Percentiles rank a stretch among this genome's conserved stretches.
Evolutionary conservation across 2,888 invertebrate genomes (phyloP).

Genomic region (Cylloceria caligata): DNA sequence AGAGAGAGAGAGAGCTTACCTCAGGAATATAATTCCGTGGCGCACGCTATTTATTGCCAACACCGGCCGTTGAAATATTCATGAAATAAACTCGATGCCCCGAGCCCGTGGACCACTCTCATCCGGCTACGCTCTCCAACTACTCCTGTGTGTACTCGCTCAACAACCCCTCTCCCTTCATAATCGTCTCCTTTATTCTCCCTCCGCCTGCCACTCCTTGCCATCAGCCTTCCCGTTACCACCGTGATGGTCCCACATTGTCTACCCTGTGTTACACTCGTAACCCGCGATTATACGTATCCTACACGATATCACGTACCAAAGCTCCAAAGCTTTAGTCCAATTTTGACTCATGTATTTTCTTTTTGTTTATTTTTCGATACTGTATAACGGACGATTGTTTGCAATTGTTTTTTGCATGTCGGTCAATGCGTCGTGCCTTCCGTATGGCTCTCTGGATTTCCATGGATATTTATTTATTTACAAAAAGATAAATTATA

Average conservation of each 20-base stretch:
- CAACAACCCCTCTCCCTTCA: constrained; percentile 38
- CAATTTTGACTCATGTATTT: neutral
- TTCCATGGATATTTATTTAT: neutral
- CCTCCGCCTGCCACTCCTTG: constrained; percentile 13
- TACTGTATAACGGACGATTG: neutral
- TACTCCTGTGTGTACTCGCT: constrained; percentile 24
- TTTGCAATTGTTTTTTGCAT: neutral
- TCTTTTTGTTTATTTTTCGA: neutral
- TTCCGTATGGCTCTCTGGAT: neutral
- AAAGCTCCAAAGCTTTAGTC: neutral
- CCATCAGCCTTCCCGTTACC: constrained; percentile 55
- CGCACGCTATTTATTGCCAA: constrained; percentile 81
- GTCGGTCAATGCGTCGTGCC: neutral
- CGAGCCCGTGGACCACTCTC: constrained; percentile 44
- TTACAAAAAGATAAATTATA: constrained; percentile 4
- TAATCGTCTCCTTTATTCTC: constrained; percentile 1
- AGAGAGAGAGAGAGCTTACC: constrained; percentile 70
- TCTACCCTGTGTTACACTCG: constrained; percentile 79
- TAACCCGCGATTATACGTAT: constrained; percentile 60
- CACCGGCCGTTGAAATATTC: constrained; percentile 82
- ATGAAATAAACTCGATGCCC: constrained; percentile 79
- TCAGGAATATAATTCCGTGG: constrained; percentile 80
- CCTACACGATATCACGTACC: neutral
- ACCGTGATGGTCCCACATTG: constrained; percentile 80
- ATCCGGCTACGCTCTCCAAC: constrained; percentile 57